Evolutionary conservation across 1,140 invertebrate species (phyloP).

Genomic region (Drosophila sucinea): DNA sequence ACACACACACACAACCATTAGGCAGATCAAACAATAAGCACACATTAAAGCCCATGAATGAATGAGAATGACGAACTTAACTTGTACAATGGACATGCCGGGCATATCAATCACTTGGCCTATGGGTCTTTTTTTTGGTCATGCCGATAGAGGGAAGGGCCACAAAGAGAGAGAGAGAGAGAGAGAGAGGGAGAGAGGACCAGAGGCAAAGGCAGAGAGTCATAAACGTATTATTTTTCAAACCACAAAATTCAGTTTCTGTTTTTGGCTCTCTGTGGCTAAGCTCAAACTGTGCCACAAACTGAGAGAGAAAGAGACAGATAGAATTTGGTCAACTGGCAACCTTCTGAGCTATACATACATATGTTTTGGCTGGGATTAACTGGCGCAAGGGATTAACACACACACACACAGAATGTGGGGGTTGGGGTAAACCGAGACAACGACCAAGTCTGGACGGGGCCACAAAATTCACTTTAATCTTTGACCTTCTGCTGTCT

Average conservation of each 20-base stretch:
- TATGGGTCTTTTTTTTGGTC: conserved; percentile 32
- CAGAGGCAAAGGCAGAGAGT: background rate
- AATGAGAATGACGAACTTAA: conserved; percentile 12
- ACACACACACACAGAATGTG: background rate
- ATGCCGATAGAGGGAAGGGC: conserved; percentile 3
- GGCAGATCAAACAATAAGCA: conserved; percentile 59
- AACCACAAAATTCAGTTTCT: conserved; percentile 41
- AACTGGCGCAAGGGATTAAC: conserved; percentile 27
- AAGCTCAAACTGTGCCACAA: background rate
- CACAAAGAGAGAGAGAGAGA: background rate
- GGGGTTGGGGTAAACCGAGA: conserved; percentile 2
- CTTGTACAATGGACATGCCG: conserved; percentile 48
- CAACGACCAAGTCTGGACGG: conserved; percentile 12
- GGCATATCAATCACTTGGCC: conserved; percentile 72
- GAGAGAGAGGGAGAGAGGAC: too few relatives aligned
- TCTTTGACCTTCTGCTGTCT: conserved; percentile 16
- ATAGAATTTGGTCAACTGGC: conserved; percentile 9
- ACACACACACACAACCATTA: conserved; percentile 19
- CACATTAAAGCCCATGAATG: conserved; percentile 63
- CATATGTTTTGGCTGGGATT: conserved; percentile 42
- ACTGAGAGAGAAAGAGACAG: background rate
- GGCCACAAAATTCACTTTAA: conserved; percentile 21
- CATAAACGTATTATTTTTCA: conserved; percentile 74
- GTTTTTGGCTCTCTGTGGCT: conserved; percentile 10
- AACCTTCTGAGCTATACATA: conserved; percentile 17